Base-by-base conservation (phyloP, 2,113 vertebrate genomes). In the Oncorhynchus nerka region DNA sequence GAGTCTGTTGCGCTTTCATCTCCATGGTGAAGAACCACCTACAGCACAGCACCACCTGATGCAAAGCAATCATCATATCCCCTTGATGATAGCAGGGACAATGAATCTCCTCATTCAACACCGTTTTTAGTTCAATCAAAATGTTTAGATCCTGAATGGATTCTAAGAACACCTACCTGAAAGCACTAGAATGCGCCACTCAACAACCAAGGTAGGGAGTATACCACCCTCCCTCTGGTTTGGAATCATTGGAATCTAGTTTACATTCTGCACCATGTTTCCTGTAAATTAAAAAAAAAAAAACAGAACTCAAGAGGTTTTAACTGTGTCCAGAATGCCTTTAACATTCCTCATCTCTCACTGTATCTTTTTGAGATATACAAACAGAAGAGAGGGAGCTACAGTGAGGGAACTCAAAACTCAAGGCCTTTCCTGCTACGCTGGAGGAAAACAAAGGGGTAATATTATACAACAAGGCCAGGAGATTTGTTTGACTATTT, bases 281-380 rank as follows among this genome's bases (percentile, higher is more conserved):
- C 7, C 48, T 30, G 64, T 67, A 79, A 71, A 85, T n/a, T n/a
- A 24, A 24, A 24, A 24, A 79, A 85, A 79, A 7, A 85, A 83
- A 28, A 69, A 3, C 66, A 45, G 48, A 79, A 84, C 76, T 69
- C 68, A 68, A 71, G 72, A 79, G 74, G 75, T 71, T 73, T 59
- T 71, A 77, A 68, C 61, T 48, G 68, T 70, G 74, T 49, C 79
- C 70, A 75, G 78, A 87, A 87, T 75, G 79, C 78, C 76, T 85
- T 84, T 76, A 86, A 83, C 82, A 75, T 77, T 70, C 65, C 71
- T 81, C 61, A 67, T 75, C 70, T 62, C 4, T 67, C 70, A 75
- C 20, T 64, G 1, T 68, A 34, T 34, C 26, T 34, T 19, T 55
- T 5, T 19, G 4, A 55, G 51, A 55, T 16, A 55, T 19, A 55